Base-by-base conservation (phyloP, 2,888 invertebrate genomes). In the Acleris emargana region DNA sequence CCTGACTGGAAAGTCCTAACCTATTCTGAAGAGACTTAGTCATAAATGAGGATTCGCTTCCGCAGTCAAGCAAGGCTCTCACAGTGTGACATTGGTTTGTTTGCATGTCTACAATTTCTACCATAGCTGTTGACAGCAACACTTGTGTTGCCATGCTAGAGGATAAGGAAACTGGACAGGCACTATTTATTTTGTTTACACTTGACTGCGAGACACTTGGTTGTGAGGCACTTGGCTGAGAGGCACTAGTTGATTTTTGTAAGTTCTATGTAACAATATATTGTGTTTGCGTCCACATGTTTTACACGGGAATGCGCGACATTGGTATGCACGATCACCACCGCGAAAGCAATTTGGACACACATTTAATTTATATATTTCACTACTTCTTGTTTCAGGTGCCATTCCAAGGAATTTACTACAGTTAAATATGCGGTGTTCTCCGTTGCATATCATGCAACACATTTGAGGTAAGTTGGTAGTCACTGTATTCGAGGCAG, bases 301-400 rank as follows among this genome's bases (percentile, higher is more conserved):
- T 28, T 51, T 51, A 22, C 51, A 51, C 17, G 51, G 28, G 25
- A 25, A 5, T 25, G 51, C 51, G 16, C 28, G 25, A 16, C 28
- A 51, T n/a, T 51, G 25, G 25, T 51, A 51, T 51, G 51, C 25
- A 51, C 25, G 28, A 7, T 51, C 28, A 25, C 28, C 51, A 25
- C 51, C 51, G 5, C 51, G 20, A 51, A 51, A 51, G 16, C 51
- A 28, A 28, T 51, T 51, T n/a, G 51, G 25, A n/a, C 51, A 51
- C 3, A 51, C 51, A 25, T 25, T 51, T 51, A 51, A 16, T 51
- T 51, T 51, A 25, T 51, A 51, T 25, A 52, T 52, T 28, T 52
- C 25, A 28, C 9, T 52, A 17, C n/a, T 52, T 52, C 51, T 52
- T 3, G 13, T 52, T 52, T 52, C 51, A 32, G 52, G 28, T 25